Evolutionary conservation across 2,888 invertebrate species (phyloP).

Genomic region (Terebella lapidaria): DNA sequence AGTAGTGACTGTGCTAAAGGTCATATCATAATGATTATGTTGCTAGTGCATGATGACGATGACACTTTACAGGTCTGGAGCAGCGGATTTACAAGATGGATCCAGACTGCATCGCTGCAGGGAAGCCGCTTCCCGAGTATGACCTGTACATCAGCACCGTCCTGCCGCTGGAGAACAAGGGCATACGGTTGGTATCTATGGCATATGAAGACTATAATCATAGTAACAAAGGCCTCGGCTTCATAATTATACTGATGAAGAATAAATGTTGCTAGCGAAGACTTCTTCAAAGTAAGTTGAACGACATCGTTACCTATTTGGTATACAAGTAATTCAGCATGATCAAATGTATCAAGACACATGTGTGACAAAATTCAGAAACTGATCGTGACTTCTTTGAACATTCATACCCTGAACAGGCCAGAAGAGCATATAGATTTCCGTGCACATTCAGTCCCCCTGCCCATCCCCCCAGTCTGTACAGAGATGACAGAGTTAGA

Average conservation of each 20-base stretch:
- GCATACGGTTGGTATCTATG: conserved; percentile 38
- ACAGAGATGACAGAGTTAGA: conserved; percentile 60
- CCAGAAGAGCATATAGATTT: conserved; percentile 48
- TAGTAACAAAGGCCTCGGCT: no score
- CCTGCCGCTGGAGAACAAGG: conserved; percentile 51
- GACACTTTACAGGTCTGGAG: conserved; percentile 54
- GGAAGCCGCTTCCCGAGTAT: conserved; percentile 62
- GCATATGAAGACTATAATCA: no score
- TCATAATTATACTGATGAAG: no score
- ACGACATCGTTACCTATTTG: no score
- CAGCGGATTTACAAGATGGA: conserved; percentile 61
- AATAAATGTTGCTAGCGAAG: no score
- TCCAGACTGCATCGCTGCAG: conserved; percentile 65
- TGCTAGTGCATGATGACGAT: no score
- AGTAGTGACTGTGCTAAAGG: background rate
- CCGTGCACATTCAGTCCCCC: conserved; percentile 29
- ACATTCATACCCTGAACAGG: no score
- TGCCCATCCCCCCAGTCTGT: conserved; percentile 60
- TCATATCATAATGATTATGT: background rate
- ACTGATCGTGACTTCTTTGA: no score
- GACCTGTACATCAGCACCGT: conserved; percentile 64
- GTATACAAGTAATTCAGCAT: no score
- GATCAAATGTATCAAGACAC: no score
- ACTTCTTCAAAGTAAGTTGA: no score
- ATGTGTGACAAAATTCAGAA: no score